A percentile compares a stretch with the other conserved stretches of the same genome.
Evolutionary conservation across 1,140 invertebrate genomes (phyloP).

Genomic region (Cardiocondyla obscurior): DNA sequence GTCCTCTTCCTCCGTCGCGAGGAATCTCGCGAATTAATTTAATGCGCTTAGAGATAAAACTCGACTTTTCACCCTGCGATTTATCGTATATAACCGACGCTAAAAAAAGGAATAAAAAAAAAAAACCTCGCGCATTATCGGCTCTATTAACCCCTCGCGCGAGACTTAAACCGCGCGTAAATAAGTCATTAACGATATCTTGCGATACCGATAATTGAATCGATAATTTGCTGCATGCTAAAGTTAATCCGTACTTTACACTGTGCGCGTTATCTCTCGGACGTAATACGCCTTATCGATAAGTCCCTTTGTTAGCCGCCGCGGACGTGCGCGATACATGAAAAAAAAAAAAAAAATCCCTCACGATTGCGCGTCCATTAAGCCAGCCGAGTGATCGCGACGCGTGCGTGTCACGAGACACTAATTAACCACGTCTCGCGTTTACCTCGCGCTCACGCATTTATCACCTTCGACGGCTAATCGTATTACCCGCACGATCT

Average conservation of each 20-base stretch:
- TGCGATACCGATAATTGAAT: slow-evolving; percentile 21
- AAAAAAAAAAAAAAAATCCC: too few species aligned
- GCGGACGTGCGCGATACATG: neutral
- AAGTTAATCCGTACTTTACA: slow-evolving; percentile 17
- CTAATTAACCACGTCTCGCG: slow-evolving; percentile 42
- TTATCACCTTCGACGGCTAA: slow-evolving; percentile 27
- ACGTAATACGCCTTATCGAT: neutral
- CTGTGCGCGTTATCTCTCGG: neutral
- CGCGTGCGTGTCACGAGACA: slow-evolving; percentile 39
- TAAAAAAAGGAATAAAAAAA: neutral
- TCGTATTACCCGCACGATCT: slow-evolving; percentile 3
- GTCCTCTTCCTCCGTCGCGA: neutral
- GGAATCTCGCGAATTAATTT: neutral
- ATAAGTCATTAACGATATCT: slow-evolving; percentile 14
- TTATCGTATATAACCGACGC: neutral
- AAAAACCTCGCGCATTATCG: neutral
- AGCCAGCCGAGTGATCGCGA: slow-evolving; percentile 20
- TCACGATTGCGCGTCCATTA: neutral
- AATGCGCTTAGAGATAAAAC: neutral
- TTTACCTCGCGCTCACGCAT: slow-evolving; percentile 21
- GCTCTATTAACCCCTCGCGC: neutral
- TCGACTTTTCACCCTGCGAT: neutral
- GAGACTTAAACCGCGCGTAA: neutral
- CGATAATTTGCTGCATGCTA: slow-evolving; percentile 6
- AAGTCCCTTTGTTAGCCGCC: neutral